These are phyloP conservation scores for Sinhomidia bicolor DNA, from an alignment of 2,888 invertebrate species.

Conservation along the genomic window DNA sequence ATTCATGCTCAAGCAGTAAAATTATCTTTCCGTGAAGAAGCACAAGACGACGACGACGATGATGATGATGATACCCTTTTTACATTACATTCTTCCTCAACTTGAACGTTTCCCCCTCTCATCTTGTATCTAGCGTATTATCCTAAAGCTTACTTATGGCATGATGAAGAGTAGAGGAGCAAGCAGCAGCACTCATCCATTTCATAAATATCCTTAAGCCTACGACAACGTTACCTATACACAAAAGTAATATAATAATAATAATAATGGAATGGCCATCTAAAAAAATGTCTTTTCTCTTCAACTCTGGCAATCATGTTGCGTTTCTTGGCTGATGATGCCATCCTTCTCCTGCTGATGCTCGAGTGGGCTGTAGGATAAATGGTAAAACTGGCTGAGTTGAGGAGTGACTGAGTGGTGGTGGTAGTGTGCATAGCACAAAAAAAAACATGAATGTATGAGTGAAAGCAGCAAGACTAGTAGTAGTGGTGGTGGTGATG, in stretches of 20 bases:
- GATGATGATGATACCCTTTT: background rate
- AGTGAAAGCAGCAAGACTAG: background rate
- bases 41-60: background rate
- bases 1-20: slow-evolving; percentile 44
- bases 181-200: background rate
- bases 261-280: slow-evolving; percentile 6
- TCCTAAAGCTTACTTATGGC: background rate
- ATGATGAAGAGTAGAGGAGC: background rate
- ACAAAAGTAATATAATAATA: slow-evolving; percentile 8
- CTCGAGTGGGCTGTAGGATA: background rate
- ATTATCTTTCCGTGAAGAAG: slow-evolving; percentile 40
- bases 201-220: slow-evolving; percentile 32
- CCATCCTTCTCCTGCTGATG: too few relatives aligned
- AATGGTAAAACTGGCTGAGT: background rate
- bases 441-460: background rate
- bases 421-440: background rate
- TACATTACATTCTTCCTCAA: background rate
- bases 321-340: background rate
- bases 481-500: too few relatives aligned
- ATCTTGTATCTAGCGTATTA: background rate
- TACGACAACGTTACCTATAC: slow-evolving; percentile 46
- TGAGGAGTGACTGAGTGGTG: background rate
- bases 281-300: slow-evolving; percentile 10
- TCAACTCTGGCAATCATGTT: slow-evolving; percentile 20
- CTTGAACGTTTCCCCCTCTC: background rate